Evolutionary conservation across 1,140 invertebrate genomes (phyloP).

Genomic region (Bacillus rossius): DNA sequence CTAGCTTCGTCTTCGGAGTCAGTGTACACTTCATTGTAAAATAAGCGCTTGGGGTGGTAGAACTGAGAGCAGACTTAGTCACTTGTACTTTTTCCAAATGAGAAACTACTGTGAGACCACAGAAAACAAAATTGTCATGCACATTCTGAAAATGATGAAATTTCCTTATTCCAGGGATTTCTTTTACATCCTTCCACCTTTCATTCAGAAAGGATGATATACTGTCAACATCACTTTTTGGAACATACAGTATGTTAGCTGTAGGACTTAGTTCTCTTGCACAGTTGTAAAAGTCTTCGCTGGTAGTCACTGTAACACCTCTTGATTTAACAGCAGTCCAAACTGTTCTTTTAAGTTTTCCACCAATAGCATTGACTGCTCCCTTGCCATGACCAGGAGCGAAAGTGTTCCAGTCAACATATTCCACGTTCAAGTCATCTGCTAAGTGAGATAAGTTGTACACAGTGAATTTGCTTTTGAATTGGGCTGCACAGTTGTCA

Average conservation of each 20-base stretch:
- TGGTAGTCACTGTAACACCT: background rate
- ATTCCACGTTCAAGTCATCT: constrained; percentile 22
- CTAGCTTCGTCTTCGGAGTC: no score
- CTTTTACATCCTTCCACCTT: background rate
- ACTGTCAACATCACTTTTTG: background rate
- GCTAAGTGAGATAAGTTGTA: background rate
- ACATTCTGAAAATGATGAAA: constrained; percentile 4
- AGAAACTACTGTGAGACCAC: background rate
- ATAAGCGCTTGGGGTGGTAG: background rate
- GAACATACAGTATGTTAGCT: background rate
- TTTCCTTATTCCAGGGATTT: background rate
- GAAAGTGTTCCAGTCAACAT: constrained; percentile 30
- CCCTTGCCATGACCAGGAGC: constrained; percentile 29
- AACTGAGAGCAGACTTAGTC: no score
- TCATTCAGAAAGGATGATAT: background rate
- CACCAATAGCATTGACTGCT: constrained; percentile 20
- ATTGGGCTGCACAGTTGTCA: constrained; percentile 28
- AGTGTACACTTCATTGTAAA: no score
- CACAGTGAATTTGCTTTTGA: constrained; percentile 27
- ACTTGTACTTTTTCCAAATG: background rate
- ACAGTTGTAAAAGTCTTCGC: background rate
- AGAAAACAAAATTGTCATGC: background rate
- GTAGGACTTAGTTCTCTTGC: background rate
- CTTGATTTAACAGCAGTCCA: background rate
- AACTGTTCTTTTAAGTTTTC: background rate